Evolutionary conservation across 2,113 vertebrate species (phyloP).

Genomic region (Nycticebus coucang): DNA sequence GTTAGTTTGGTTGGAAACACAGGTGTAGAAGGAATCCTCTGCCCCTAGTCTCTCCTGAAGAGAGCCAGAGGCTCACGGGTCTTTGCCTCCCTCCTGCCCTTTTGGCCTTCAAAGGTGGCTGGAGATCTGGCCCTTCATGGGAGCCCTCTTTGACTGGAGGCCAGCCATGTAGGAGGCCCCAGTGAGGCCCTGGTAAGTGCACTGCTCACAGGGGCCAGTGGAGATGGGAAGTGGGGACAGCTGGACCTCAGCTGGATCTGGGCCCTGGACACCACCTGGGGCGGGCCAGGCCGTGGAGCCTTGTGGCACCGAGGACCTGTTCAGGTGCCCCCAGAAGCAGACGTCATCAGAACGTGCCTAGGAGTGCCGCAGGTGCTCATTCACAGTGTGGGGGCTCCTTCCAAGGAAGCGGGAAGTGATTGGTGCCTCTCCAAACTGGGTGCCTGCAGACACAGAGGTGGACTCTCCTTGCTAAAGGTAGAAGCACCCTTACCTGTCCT

Average conservation of each 20-base stretch:
- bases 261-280: not conserved
- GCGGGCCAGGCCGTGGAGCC: no score
- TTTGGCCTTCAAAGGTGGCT: not conserved
- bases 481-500: not conserved
- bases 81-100: not conserved
- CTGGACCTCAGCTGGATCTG: conserved; percentile 20
- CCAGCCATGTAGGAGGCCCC: conserved; percentile 34
- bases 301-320: no score
- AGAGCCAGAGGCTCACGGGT: not conserved
- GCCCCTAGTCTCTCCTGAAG: rapidly evolving
- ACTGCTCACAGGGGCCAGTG: conserved; percentile 11
- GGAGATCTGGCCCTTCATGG: not conserved
- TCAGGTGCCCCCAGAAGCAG: not conserved
- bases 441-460: not conserved
- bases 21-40: conserved; percentile 28
- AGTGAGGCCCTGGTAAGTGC: conserved; percentile 4
- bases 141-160: not conserved
- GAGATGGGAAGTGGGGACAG: not conserved
- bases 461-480: not conserved
- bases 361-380: not conserved
- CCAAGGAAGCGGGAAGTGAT: not conserved
- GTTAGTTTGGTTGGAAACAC: conserved; percentile 23
- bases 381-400: not conserved
- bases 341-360: not conserved
- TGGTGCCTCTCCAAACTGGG: not conserved